Evolutionary conservation across 2,888 invertebrate species (phyloP), one percentile per base, ranked within the genome.

Genomic region (Flexamia atlantica): DNA sequence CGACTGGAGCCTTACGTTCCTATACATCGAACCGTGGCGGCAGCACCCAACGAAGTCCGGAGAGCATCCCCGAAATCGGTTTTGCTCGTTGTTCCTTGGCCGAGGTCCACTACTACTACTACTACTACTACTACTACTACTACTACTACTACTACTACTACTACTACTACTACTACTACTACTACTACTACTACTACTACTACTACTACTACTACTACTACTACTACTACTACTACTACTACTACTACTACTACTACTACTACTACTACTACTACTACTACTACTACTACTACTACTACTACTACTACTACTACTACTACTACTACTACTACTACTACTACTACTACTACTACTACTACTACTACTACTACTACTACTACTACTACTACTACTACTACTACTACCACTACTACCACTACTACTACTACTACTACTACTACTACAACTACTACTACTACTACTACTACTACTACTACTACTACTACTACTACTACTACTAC

Each of bases 221-320:
- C 81, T 81, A 74, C 68, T 81, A 74, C 81, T 81, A 74, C 81
- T 81, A 81, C 81, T 72, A 81, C 81, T 70, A 74, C 81, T 81
- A 81, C 81, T 70, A 81, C 68, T 81, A 81, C 81, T 70, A 81
- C 72, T 81, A 81, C 70, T 81, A 81, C 81, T 68, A 40, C 79
- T 76, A 40, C 79, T 46, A 40, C 79, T 76, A 76, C 79, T 46
- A 76, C 79, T 76, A 76, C 79, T 76, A 76, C 46, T 76, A 76
- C 79, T 76, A 40, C 79, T 76, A 40, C 79, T 46, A 40, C 79
- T 76, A 40, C 79, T 46, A 40, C 79, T 76, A 76, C 79, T 42
- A 76, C 79, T 76, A 76, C 79, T 76, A 40, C 79, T 46, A 40
- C 79, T 76, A 40, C 36, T 76, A 40, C 79, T 76, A 40, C 79